A percentile compares a stretch with the other conserved stretches of the same genome.
Evolutionary conservation across 2,113 vertebrate genomes (phyloP).

Genomic region (Myrmecophaga tridactyla): DNA sequence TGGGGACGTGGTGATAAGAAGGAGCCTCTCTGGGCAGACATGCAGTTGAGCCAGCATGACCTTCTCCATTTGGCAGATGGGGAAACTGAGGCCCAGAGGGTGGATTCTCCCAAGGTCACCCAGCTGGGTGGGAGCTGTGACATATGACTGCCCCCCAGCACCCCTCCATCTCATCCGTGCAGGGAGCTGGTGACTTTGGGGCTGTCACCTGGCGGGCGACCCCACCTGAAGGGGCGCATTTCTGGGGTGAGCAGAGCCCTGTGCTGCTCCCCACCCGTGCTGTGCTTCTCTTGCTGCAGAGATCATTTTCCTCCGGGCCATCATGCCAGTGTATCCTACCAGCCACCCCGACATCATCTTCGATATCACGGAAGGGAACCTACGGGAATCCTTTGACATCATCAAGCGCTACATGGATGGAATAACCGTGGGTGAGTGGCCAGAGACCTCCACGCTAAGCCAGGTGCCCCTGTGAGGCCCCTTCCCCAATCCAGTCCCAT

Average conservation of each 20-base stretch:
- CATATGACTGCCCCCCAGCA: rapidly evolving
- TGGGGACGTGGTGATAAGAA: neutral
- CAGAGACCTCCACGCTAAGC: rapidly evolving
- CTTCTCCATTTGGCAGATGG: too few relatives aligned
- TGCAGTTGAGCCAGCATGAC: rapidly evolving
- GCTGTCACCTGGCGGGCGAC: too few relatives aligned
- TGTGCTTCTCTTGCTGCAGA: slow-evolving; percentile 84
- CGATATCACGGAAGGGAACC: slow-evolving; percentile 94
- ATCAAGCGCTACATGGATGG: slow-evolving; percentile 92
- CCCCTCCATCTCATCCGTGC: rapidly evolving
- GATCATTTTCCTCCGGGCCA: slow-evolving; percentile 95
- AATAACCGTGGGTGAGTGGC: slow-evolving; percentile 93
- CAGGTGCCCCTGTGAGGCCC: rapidly evolving
- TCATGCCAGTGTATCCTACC: slow-evolving; percentile 85
- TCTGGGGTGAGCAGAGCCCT: rapidly evolving
- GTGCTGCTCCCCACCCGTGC: rapidly evolving
- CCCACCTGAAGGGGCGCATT: rapidly evolving
- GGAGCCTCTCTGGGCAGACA: neutral
- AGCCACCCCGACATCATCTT: slow-evolving; percentile 94
- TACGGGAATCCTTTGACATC: slow-evolving; percentile 94
- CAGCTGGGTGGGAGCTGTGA: neutral
- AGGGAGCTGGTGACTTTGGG: neutral
- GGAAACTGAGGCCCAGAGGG: neutral
- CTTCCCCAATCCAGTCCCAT: neutral
- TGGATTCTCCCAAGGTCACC: neutral